Conservation (phyloP, 2,797 vertebrate species). For the Molossus alvarezi region DNA sequence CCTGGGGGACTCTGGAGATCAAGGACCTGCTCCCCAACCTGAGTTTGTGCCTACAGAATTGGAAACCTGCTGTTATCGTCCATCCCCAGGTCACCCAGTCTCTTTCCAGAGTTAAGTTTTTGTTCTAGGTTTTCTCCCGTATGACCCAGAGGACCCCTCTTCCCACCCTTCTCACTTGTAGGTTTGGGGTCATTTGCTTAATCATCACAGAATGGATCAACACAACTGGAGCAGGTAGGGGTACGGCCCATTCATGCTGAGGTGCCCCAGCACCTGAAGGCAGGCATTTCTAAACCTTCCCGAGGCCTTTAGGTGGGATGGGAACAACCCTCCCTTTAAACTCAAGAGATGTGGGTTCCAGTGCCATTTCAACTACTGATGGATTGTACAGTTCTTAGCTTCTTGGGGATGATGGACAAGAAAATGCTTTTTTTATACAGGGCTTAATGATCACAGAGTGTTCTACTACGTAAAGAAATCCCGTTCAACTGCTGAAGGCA, state of each 20-base stretch:
- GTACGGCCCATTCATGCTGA: background rate
- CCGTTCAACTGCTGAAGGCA: background rate
- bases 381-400: background rate
- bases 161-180: background rate
- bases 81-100: background rate
- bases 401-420: background rate
- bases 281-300: background rate
- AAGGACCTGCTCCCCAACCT: background rate
- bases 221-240: background rate
- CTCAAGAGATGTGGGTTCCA: background rate
- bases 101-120: slow-evolving; percentile 7
- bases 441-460: background rate
- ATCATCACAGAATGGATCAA: background rate
- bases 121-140: background rate
- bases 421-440: background rate
- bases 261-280: background rate
- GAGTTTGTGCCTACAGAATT: background rate
- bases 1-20: background rate
- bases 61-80: background rate
- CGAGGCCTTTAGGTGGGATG: background rate
- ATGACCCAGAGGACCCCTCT: background rate
- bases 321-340: background rate
- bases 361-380: background rate
- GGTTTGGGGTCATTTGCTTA: slow-evolving; percentile 39
- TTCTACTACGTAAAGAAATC: background rate